phyloP scores from a whole-genome alignment of 2,797 vertebrate genomes.

The Pteropus rufus region DNA sequence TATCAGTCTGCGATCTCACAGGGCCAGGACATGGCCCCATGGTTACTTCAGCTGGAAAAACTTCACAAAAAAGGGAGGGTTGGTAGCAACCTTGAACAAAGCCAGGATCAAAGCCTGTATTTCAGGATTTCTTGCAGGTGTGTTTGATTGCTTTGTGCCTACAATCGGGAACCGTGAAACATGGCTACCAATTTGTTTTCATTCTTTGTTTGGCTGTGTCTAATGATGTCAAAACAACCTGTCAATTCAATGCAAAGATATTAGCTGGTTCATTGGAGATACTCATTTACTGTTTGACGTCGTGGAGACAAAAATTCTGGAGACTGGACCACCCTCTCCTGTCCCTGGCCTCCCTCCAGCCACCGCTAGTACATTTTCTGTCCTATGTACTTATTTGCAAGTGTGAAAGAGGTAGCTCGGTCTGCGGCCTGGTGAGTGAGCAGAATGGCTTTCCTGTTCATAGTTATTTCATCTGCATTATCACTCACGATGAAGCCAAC shows the following conservation, averaged over 20 bases:
- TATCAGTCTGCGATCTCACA: background rate
- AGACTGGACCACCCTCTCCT: background rate
- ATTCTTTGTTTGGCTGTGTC: constrained; percentile 34
- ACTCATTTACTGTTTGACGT: background rate
- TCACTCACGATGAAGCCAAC: background rate
- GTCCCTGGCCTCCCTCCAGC: background rate
- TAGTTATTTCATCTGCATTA: background rate
- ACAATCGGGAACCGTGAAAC: background rate
- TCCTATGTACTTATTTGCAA: background rate
- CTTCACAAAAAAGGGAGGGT: background rate
- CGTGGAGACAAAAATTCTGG: background rate
- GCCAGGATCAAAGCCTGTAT: background rate
- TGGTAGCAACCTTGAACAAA: background rate
- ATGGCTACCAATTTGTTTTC: constrained; percentile 9
- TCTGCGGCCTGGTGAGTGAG: background rate
- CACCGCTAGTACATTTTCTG: background rate
- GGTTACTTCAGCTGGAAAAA: background rate
- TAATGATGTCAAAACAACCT: constrained; percentile 49
- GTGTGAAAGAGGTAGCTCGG: background rate
- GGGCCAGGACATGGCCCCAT: rapidly evolving
- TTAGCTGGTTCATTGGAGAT: background rate
- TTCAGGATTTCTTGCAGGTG: constrained; percentile 42
- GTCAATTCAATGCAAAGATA: constrained; percentile 26
- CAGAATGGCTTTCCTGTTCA: background rate
- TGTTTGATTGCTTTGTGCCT: background rate